phyloP scores from a whole-genome alignment of 2,888 invertebrate species.

The Monochamus alternatus region DNA sequence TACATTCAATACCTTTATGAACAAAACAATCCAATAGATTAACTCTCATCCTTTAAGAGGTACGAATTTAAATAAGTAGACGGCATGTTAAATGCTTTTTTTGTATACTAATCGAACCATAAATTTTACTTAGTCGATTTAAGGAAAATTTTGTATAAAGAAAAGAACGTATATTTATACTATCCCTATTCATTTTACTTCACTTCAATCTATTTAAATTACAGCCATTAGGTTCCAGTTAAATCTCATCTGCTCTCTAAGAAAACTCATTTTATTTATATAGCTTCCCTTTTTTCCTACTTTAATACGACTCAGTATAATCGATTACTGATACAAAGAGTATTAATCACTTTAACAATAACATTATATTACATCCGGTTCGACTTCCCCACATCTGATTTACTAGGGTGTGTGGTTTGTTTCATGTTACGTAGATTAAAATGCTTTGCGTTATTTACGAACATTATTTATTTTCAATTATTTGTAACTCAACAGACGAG shows the following conservation, averaged over 20 bases:
- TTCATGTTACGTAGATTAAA: conserved; percentile 10
- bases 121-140: conserved; percentile 18
- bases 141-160: conserved; percentile 12
- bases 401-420: conserved; percentile 11
- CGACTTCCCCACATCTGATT: conserved; percentile 25
- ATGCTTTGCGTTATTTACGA: conserved; percentile 24
- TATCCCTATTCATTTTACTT: conserved; percentile 31
- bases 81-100: neutral
- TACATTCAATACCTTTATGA: no score
- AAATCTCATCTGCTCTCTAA: conserved; percentile 44
- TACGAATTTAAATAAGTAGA: neutral
- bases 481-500: neutral
- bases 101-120: conserved; percentile 10
- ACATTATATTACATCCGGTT: conserved; percentile 46
- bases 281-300: conserved; percentile 41
- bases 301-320: conserved; percentile 40
- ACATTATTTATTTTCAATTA: conserved; percentile 15
- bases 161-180: conserved; percentile 26
- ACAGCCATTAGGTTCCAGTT: conserved; percentile 39
- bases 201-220: conserved; percentile 43
- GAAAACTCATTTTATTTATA: conserved; percentile 51
- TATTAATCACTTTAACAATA: conserved; percentile 53
- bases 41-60: no score
- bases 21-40: no score
- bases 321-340: conserved; percentile 50